Evolutionary conservation across 2,113 vertebrate genomes (phyloP), one percentile per base, ranked within the genome.

Genomic region (Notarius lentiginosus): DNA sequence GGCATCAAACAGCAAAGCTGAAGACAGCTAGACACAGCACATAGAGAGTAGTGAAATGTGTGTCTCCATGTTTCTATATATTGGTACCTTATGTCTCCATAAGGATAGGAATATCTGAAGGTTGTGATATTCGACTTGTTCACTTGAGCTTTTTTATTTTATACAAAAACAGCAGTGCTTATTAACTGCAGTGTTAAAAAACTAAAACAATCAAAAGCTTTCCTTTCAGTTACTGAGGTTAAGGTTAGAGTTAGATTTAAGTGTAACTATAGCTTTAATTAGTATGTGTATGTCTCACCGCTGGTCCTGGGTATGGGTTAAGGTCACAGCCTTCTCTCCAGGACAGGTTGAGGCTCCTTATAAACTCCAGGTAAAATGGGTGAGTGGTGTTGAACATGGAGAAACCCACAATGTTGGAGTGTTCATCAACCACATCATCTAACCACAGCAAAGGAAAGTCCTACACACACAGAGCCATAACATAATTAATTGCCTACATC

Each of bases 381-480:
- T 98, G 97, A 8, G 95, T 97, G 83, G 96, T 97, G 95, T 98
- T 97, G 86, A 97, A 97, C 96, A 98, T 97, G 89, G 97, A 98
- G 93, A 98, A 98, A 56, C 97, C 97, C 87, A 98, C 92, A 20
- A 98, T 96, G 87, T 97, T 97, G 91, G 97, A 97, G 76, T 97
- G 96, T 30, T 97, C 97, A 51, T 97, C 96, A 79, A 97, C 96
- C 0, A 98, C 94, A 34, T 97, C 96, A 11, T 97, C 97, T 92
- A 98, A 91, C 84, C 95, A 96, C 90, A 98, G 92, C 30, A 97
- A 94, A 1, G 97, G 97, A 90, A 98, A 98, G 90, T 98, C 97
- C 97, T 98, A 75, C 58, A 70, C 0, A 20, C 55, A 85, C 22
- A n/a, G 2, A 11, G 5, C 53, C 20, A 84, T 83, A 82, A 77